These are phyloP conservation scores for cattle (Bos taurus) DNA, from an alignment of 2,113 vertebrate species.

Conservation along the genomic window ARS-UCD2.0 NC_037333.1:112376501-112377000, in stretches of 20 bases:
- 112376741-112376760: neutral
- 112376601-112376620: neutral
- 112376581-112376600: neutral
- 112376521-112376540: neutral
- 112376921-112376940: neutral
- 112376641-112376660: neutral
- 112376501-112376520: neutral
- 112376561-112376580: neutral
- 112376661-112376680: neutral
- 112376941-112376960: neutral
- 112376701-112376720: neutral
- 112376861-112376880: neutral
- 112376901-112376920: neutral
- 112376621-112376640: neutral
- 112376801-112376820: neutral
- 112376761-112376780: neutral
- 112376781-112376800: neutral
- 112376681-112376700: neutral
- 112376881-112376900: neutral
- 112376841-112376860: neutral
- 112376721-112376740: neutral
- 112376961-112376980: neutral
- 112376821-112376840: neutral
- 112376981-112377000: neutral
- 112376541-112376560: neutral